Conservation (phyloP, 2,113 vertebrate genomes). For the Hiodon alosoides region DNA sequence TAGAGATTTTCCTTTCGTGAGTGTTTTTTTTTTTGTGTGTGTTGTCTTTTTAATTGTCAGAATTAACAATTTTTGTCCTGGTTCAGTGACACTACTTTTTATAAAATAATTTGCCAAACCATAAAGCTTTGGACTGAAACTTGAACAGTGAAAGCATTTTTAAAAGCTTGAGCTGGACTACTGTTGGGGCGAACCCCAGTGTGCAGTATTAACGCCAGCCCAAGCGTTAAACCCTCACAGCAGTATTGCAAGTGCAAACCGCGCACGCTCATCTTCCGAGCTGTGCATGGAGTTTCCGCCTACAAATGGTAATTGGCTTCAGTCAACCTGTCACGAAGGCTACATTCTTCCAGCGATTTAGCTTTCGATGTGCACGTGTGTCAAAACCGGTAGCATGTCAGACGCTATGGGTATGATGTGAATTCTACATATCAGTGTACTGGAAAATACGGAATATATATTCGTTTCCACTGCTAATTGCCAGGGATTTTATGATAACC, state of each 20-base stretch:
- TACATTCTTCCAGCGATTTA: not conserved
- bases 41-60: constrained; percentile 45
- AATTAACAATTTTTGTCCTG: constrained; percentile 45
- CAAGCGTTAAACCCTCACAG: not conserved
- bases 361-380: not conserved
- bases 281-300: not conserved
- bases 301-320: not conserved
- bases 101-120: constrained; percentile 60
- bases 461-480: not conserved
- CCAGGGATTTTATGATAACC: not conserved
- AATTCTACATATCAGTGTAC: constrained; percentile 1
- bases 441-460: not conserved
- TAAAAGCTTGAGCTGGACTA: not conserved
- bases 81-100: constrained; percentile 46
- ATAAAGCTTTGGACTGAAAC: constrained; percentile 62
- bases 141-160: constrained; percentile 57
- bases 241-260: constrained; percentile 1
- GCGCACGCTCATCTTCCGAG: not conserved
- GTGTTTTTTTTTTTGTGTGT: constrained; percentile 51
- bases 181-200: too few species aligned
- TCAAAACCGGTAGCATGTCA: constrained; percentile 2
- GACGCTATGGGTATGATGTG: not conserved
- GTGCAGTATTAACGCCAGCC: too few species aligned
- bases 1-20: constrained; percentile 5
- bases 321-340: not conserved